Conservation (phyloP, 2,888 invertebrate species). For the Anodontia alba region DNA sequence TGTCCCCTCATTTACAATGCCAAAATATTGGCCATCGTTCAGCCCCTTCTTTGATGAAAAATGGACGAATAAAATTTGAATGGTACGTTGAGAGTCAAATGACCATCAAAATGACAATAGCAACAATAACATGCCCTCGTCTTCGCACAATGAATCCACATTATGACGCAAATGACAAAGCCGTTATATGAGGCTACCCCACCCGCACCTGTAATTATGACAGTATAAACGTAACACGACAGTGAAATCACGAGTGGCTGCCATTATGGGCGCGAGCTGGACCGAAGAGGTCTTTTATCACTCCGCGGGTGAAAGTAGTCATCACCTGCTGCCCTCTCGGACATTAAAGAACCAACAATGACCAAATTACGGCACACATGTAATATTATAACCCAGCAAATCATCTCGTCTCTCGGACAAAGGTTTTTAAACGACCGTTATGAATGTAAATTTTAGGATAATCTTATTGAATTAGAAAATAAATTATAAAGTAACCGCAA, state of each 20-base stretch:
- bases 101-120: slow-evolving; percentile 42
- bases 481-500: slow-evolving; percentile 11
- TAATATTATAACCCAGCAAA: slow-evolving; percentile 16
- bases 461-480: slow-evolving; percentile 7
- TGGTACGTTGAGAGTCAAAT: slow-evolving; percentile 38
- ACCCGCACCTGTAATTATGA: slow-evolving; percentile 48
- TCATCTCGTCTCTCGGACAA: slow-evolving; percentile 2
- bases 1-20: slow-evolving; percentile 54
- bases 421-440: slow-evolving; percentile 9
- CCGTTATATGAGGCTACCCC: slow-evolving; percentile 43
- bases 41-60: slow-evolving; percentile 47
- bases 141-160: slow-evolving; percentile 45
- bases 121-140: slow-evolving; percentile 14
- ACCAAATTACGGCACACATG: slow-evolving; percentile 19
- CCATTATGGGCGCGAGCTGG: slow-evolving; percentile 32
- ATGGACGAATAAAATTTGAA: slow-evolving; percentile 39
- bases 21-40: slow-evolving; percentile 60
- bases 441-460: slow-evolving; percentile 15
- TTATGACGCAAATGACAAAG: slow-evolving; percentile 60
- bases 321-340: slow-evolving; percentile 40
- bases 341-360: slow-evolving; percentile 11
- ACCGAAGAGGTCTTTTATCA: slow-evolving; percentile 30
- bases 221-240: slow-evolving; percentile 16
- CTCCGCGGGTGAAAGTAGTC: slow-evolving; percentile 45
- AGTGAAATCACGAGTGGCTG: slow-evolving; percentile 18